Evolutionary conservation across 35 echinoderm and acorn worm species (phyloP).

Genomic region (Holothuria glaberrima): DNA sequence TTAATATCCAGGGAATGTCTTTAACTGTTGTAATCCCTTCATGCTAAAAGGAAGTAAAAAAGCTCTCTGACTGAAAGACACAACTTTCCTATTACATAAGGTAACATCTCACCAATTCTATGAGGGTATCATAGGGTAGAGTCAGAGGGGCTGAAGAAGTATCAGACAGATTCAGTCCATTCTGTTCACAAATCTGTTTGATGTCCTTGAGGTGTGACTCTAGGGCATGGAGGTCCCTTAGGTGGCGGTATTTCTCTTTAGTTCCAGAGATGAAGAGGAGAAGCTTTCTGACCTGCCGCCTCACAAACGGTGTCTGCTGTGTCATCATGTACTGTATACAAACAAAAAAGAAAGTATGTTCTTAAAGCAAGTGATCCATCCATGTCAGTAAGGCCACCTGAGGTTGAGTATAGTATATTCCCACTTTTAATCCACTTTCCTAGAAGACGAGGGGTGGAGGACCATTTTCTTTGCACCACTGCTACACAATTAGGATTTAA

Average conservation of each 20-base stretch:
- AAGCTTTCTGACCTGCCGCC: slow-evolving; percentile 95
- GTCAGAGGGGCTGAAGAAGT: slow-evolving; percentile 72
- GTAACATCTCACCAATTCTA: slow-evolving; percentile 82
- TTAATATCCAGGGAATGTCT: no score
- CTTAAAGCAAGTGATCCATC: neutral
- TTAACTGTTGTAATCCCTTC: no score
- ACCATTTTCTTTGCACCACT: no score
- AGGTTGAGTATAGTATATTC: no score
- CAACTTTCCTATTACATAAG: neutral
- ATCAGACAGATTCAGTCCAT: slow-evolving; percentile 75
- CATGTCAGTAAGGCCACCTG: no score
- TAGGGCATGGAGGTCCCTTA: slow-evolving; percentile 91
- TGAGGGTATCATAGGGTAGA: slow-evolving; percentile 95
- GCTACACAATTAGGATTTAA: no score
- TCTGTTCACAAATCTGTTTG: slow-evolving; percentile 89
- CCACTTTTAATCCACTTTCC: no score
- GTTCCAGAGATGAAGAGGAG: slow-evolving; percentile 97
- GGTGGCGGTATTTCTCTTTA: slow-evolving; percentile 91
- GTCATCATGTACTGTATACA: slow-evolving; percentile 95
- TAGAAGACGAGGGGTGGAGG: no score
- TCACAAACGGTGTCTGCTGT: slow-evolving; percentile 97
- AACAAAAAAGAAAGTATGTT: slow-evolving; percentile 6
- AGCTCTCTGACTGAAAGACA: neutral
- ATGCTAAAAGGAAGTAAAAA: no score
- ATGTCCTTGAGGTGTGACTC: slow-evolving; percentile 96